These are phyloP conservation scores for Lipotes vexillifer DNA, from an alignment of 2,113 vertebrate genomes.

Conservation along the genomic window DNA sequence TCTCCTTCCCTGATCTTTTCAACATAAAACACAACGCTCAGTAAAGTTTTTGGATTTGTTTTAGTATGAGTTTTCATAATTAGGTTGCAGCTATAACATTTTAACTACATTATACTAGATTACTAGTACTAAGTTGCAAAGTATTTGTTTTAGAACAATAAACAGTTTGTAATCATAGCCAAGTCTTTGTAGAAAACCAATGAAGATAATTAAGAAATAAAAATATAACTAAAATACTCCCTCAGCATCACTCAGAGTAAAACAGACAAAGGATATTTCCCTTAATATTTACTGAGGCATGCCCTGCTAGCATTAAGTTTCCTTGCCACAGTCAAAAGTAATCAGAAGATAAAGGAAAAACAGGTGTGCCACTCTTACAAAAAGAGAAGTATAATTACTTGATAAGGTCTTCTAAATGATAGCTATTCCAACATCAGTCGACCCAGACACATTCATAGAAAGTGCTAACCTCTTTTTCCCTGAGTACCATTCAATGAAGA, in stretches of 20 bases:
- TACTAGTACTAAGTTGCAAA: conserved; percentile 19
- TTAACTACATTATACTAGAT: not conserved
- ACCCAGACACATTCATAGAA: not conserved
- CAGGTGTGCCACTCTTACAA: not conserved
- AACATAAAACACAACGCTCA: not conserved
- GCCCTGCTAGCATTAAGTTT: not conserved
- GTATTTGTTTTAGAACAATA: conserved; percentile 24
- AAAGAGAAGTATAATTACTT: not conserved
- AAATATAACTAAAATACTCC: not conserved
- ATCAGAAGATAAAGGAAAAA: conserved; percentile 17
- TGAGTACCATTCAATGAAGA: conserved; percentile 99
- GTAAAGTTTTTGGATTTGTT: not conserved
- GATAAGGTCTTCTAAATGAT: not conserved
- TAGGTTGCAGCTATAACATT: not conserved
- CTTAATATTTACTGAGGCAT: not conserved
- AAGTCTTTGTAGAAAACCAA: not conserved
- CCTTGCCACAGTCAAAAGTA: not conserved
- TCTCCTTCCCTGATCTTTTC: not conserved
- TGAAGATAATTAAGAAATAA: not conserved
- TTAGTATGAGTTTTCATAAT: conserved; percentile 1
- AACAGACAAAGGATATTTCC: not conserved
- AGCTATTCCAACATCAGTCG: not conserved
- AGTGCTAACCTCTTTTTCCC: conserved; percentile 93
- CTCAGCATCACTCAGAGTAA: not conserved
- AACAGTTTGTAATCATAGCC: not conserved